Evolutionary conservation across 2,797 vertebrate genomes (phyloP).

Genomic region (Protonibea diacanthus): DNA sequence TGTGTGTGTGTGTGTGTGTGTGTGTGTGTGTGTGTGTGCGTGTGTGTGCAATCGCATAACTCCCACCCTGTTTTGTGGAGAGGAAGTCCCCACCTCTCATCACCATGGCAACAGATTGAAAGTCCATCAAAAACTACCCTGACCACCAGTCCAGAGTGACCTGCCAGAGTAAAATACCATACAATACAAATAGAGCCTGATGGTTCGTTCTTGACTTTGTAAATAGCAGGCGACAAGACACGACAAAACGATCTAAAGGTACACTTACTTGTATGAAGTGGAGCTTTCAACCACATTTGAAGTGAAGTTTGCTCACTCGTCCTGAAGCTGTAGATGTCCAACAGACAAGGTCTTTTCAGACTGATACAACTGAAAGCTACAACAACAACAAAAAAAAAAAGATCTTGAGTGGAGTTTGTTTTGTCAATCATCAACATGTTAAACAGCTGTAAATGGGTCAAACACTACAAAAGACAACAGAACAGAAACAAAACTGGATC

Average conservation of each 20-base stretch:
- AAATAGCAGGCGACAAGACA: background rate
- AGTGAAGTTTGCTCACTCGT: background rate
- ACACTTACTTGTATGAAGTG: background rate
- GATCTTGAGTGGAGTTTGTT: too few relatives aligned
- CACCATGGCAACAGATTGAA: slow-evolving; percentile 34
- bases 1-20: slow-evolving; percentile 21
- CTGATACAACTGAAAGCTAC: too few relatives aligned
- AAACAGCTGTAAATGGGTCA: too few relatives aligned
- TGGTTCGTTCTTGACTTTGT: background rate
- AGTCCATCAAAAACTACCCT: background rate
- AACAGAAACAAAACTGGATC: too few relatives aligned
- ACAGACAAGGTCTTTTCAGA: too few relatives aligned
- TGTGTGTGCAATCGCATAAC: background rate
- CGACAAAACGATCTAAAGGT: background rate
- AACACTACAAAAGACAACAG: too few relatives aligned
- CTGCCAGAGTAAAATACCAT: background rate
- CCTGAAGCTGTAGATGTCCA: background rate
- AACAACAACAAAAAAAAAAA: too few relatives aligned
- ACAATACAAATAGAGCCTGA: background rate
- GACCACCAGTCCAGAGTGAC: background rate
- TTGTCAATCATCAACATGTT: too few relatives aligned
- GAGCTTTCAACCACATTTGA: background rate
- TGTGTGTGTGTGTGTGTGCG: background rate
- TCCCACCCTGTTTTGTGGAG: background rate
- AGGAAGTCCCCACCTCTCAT: background rate